phyloP scores from a whole-genome alignment of 2,888 invertebrate species.

The Muschampia plurimacula region DNA sequence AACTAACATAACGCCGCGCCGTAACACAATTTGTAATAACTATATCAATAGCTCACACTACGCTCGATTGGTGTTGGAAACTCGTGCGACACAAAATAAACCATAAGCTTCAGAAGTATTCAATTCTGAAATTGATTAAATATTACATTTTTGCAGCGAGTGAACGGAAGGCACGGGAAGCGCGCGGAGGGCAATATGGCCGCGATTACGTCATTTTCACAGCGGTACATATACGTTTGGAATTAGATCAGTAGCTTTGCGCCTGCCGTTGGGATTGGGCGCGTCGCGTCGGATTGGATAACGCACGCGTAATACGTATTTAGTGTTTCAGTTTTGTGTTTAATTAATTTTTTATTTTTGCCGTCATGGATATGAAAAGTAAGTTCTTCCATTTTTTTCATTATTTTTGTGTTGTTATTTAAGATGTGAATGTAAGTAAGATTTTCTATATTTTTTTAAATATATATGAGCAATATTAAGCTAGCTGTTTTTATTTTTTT shows the following conservation, averaged over 20 bases:
- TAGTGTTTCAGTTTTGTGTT: constrained; percentile 63
- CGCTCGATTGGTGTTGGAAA: constrained; percentile 27
- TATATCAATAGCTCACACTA: constrained; percentile 15
- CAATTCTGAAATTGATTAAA: constrained; percentile 78
- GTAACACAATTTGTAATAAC: constrained; percentile 1
- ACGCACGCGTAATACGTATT: constrained; percentile 54
- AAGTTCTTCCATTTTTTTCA: constrained; percentile 47
- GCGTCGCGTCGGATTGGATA: constrained; percentile 33
- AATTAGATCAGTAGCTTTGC: constrained; percentile 81
- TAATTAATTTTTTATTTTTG: constrained; percentile 50
- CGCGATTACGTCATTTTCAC: constrained; percentile 81
- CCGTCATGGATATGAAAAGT: constrained; percentile 41
- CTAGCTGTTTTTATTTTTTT: constrained; percentile 51
- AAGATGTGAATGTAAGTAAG: neutral
- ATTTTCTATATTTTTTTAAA: neutral
- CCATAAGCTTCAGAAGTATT: constrained; percentile 58
- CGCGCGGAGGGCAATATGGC: constrained; percentile 73
- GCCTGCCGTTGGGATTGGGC: constrained; percentile 58
- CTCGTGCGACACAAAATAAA: constrained; percentile 40
- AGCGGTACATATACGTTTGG: constrained; percentile 67
- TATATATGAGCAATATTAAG: neutral
- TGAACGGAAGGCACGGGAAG: constrained; percentile 65
- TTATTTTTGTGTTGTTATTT: neutral
- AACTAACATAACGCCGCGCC: neutral
- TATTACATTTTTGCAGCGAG: constrained; percentile 72